Base-by-base conservation (phyloP, 2,797 vertebrate species). In the Setipinna tenuifilis region DNA sequence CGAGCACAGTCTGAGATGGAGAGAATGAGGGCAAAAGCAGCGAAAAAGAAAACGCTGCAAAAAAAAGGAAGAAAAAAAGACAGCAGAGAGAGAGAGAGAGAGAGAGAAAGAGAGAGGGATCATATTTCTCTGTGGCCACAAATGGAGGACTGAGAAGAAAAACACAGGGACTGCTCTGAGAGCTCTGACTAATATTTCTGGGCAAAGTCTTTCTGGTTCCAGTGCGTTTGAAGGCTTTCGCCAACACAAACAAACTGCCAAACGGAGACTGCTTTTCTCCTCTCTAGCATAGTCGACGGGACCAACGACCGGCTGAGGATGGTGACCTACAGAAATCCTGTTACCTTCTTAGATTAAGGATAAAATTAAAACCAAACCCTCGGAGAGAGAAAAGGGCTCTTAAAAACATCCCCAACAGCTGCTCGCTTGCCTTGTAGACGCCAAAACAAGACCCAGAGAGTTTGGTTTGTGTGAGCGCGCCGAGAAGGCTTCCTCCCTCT, bases 181-280 rank as follows among this genome's bases (percentile, higher is more conserved):
- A 78, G 71, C 71, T 78, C 71, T 78, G 71, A 78, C 71, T 78
- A 78, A 78, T 78, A 78, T 78, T 78, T 78, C 71, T 78, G 71
- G 71, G 71, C 71, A 78, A 44, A 31, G 71, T 78, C 71, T 78
- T 78, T 44, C 35, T 41, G 71, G 71, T 78, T 44, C 71, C 71
- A 78, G 71, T 78, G 71, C 71, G 35, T 78, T 78, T 75, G 68
- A 78, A 78, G 71, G 35, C 35, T 78, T 21, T 78, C 0, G 71
- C 71, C 71, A 78, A 78, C 31, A 78, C 35, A 78, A 78, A 78
- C 35, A 78, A 78, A 78, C 71, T 78, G 71, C 16, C 71, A 78
- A 78, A 78, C 16, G 17, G 16, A 90, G 85, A 93, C 88, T 85
- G 88, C 31, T 65, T 80, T 91, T 48, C 84, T 58, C 89, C 92